These are phyloP conservation scores for Synergus itoensis DNA, from an alignment of 2,888 invertebrate species.

Conservation along the genomic window DNA sequence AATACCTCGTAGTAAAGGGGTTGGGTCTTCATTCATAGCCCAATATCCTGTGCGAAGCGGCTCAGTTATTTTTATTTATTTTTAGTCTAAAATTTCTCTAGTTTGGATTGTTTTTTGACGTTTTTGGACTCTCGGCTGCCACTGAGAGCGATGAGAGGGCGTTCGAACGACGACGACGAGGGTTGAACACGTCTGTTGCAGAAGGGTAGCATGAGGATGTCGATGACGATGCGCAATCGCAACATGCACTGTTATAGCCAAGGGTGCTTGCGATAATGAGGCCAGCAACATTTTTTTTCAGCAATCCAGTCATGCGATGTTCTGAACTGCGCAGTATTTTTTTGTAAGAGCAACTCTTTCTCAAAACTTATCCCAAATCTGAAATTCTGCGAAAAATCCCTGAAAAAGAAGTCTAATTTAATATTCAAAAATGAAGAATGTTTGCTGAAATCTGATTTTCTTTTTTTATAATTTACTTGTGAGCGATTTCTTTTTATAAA, in stretches of 20 bases:
- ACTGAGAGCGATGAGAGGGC: conserved; percentile 49
- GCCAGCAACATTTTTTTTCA: conserved; percentile 13
- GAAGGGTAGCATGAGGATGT: conserved; percentile 46
- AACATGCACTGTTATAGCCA: conserved; percentile 46
- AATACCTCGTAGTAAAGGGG: conserved; percentile 91
- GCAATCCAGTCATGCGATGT: not conserved
- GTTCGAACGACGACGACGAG: conserved; percentile 49
- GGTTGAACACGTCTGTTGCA: conserved; percentile 34
- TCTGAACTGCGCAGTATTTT: not conserved
- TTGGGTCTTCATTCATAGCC: conserved; percentile 94
- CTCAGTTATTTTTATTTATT: conserved; percentile 8
- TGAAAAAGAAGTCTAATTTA: not conserved
- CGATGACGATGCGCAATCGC: conserved; percentile 59
- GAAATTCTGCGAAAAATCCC: not conserved
- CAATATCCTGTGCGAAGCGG: conserved; percentile 65
- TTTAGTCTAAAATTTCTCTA: conserved; percentile 47
- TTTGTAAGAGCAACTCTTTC: not conserved
- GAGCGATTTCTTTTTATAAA: too few species aligned
- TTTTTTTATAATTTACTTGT: too few species aligned
- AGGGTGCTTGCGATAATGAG: conserved; percentile 28
- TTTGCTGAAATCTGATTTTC: too few species aligned
- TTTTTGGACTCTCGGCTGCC: conserved; percentile 30
- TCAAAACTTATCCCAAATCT: not conserved
- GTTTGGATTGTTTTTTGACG: conserved; percentile 22
- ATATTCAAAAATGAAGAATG: too few species aligned